Evolutionary conservation across 2,113 vertebrate genomes (phyloP).

Genomic region (Pteronura brasiliensis): DNA sequence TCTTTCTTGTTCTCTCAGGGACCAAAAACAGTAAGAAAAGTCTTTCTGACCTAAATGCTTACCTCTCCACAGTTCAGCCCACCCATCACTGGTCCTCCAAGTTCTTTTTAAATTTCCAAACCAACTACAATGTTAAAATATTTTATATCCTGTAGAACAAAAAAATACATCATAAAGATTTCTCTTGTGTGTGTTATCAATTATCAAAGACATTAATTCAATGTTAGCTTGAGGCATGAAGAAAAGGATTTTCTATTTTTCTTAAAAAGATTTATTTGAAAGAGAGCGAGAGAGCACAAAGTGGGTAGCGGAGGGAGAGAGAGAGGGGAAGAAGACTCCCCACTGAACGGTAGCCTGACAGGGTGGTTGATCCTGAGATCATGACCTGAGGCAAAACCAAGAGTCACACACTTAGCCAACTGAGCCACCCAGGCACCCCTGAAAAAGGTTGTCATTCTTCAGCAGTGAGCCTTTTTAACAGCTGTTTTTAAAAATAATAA

Average conservation of each 20-base stretch:
- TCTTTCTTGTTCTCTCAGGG: slow-evolving; percentile 46
- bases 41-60: slow-evolving; percentile 16
- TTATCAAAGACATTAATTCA: slow-evolving; percentile 83
- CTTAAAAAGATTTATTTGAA: not conserved
- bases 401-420: not conserved
- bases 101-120: slow-evolving; percentile 81
- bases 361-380: not conserved
- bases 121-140: slow-evolving; percentile 77
- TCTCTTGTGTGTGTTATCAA: slow-evolving; percentile 79
- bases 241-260: slow-evolving; percentile 48
- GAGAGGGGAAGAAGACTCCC: not conserved
- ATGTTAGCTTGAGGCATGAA: slow-evolving; percentile 80
- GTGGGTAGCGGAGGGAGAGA: not conserved
- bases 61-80: slow-evolving; percentile 46
- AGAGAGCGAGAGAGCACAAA: not conserved
- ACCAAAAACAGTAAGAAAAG: slow-evolving; percentile 59
- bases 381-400: not conserved
- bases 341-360: not conserved
- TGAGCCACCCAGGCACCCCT: not conserved
- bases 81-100: slow-evolving; percentile 71
- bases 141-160: slow-evolving; percentile 85
- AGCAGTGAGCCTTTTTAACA: slow-evolving; percentile 70
- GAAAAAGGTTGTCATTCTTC: slow-evolving; percentile 72
- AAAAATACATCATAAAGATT: slow-evolving; percentile 82
- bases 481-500: slow-evolving; percentile 49